Evolutionary conservation across 2,113 vertebrate species (phyloP), one percentile per base, ranked within the genome.

Genomic region (Apistogramma diplotaenia): DNA sequence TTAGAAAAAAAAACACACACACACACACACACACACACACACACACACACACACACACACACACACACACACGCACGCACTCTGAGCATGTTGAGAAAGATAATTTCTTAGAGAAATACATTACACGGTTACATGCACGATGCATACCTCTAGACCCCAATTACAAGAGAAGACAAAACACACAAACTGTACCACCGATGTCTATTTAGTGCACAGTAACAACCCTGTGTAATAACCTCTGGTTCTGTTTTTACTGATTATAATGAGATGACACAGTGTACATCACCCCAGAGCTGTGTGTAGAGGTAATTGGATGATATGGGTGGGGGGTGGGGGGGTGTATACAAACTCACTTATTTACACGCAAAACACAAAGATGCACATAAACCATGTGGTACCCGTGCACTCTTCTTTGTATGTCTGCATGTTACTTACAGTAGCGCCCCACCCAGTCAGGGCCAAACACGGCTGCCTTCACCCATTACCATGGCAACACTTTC

Each of bases 401-500:
- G 4, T 49, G 25, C 79, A 46, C 65, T 25, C 67, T 6, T 72
- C 60, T 87, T 54, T 85, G 46, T 78, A 23, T 43, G 53, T 8
- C 27, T 51, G 33, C 62, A 35, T 62, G 49, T 40, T 29, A 67
- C 58, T 86, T 84, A 77, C 56, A 87, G 81, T 85, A 35, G 77
- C 58, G 80, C 87, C 83, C 61, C 77, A 88, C 89, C 90, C 87
- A 91, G 87, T 83, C 80, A 82, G 74, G 77, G 74, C 78, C 79
- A 83, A 91, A 91, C 58, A 58, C 9, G 27, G 9, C 83, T 76
- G 80, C 86, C 78, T 90, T 87, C 11, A 15, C 77, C 81, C 59
- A 21, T 94, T 79, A 49, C 91, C 91, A 92, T 93, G 89, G 90
- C 85, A 92, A 94, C 92, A 29, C 31, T 78, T 83, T 90, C 74